Conservation (phyloP, 92 coral and sea anemone species). For the Parazoanthus atlanticus region DNA sequence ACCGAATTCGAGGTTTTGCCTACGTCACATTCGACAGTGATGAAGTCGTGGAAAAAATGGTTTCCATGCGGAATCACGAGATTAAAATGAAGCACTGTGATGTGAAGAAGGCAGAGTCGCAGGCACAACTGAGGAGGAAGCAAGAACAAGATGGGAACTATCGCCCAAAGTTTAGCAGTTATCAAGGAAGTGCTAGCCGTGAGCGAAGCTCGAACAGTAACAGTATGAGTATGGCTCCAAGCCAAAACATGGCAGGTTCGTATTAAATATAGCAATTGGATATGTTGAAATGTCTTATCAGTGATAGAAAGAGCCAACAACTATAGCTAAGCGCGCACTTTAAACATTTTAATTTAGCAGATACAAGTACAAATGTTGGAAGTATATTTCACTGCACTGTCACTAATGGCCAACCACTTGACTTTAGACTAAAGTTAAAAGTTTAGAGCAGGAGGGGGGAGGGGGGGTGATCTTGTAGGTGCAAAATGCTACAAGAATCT, state of each 20-base stretch:
- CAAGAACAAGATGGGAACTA: constrained; percentile 70
- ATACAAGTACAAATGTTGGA: too few species aligned
- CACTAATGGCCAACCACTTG: too few species aligned
- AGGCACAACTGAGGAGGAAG: constrained; percentile 76
- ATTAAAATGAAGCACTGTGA: constrained; percentile 91
- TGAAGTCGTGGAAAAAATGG: constrained; percentile 86
- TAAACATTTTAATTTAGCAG: too few species aligned
- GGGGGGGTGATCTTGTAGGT: too few species aligned
- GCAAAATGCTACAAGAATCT: too few species aligned
- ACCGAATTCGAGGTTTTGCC: constrained; percentile 89
- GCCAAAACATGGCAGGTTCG: constrained; percentile 31
- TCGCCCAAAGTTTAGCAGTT: constrained; percentile 39
- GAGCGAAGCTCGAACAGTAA: constrained; percentile 5
- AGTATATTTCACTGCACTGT: too few species aligned
- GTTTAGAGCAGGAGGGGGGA: too few species aligned
- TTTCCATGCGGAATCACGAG: constrained; percentile 85
- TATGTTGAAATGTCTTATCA: background rate
- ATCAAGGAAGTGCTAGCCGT: constrained; percentile 32
- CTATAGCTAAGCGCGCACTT: too few species aligned
- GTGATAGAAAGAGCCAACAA: too few species aligned
- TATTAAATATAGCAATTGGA: background rate
- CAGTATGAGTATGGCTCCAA: constrained; percentile 5
- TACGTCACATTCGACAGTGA: constrained; percentile 87
- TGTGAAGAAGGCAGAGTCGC: constrained; percentile 91
- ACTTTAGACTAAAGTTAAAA: too few species aligned